Evolutionary conservation across 92 coral and sea anemone genomes (phyloP).

Genomic region (Palythoa caribaeorum): DNA sequence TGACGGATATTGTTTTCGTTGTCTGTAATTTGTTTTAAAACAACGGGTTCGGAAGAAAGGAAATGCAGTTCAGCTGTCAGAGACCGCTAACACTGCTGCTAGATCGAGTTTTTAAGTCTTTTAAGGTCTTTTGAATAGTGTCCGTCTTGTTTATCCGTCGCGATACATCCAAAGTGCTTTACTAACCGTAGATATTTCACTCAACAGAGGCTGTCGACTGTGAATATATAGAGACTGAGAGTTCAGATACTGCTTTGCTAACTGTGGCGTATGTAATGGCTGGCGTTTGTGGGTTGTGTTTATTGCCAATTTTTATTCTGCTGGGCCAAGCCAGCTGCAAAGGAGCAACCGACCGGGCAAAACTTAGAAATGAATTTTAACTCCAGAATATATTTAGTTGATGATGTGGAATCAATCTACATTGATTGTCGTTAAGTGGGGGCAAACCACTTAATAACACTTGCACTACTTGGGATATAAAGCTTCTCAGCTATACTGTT

Average conservation of each 20-base stretch:
- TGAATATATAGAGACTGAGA: constrained; percentile 97
- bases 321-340: constrained; percentile 94
- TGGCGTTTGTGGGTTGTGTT: constrained; percentile 96
- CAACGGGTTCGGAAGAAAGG: too few species aligned
- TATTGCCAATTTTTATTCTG: constrained; percentile 91
- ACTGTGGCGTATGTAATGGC: constrained; percentile 99
- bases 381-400: not conserved
- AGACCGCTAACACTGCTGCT: too few species aligned
- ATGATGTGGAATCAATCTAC: not conserved
- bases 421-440: too few species aligned
- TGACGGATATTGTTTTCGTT: too few species aligned
- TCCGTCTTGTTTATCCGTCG: too few species aligned
- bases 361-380: constrained; percentile 54
- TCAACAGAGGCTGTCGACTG: constrained; percentile 96
- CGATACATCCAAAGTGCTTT: not conserved
- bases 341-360: constrained; percentile 43
- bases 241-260: constrained; percentile 95
- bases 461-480: too few species aligned
- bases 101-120: too few species aligned
- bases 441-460: too few species aligned
- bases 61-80: too few species aligned
- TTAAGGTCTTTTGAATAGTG: too few species aligned
- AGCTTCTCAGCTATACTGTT: too few species aligned
- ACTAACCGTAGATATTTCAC: not conserved
- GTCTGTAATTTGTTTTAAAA: too few species aligned